phyloP scores from a whole-genome alignment of 2,113 vertebrate species.

The Actenoides lindsayi region DNA sequence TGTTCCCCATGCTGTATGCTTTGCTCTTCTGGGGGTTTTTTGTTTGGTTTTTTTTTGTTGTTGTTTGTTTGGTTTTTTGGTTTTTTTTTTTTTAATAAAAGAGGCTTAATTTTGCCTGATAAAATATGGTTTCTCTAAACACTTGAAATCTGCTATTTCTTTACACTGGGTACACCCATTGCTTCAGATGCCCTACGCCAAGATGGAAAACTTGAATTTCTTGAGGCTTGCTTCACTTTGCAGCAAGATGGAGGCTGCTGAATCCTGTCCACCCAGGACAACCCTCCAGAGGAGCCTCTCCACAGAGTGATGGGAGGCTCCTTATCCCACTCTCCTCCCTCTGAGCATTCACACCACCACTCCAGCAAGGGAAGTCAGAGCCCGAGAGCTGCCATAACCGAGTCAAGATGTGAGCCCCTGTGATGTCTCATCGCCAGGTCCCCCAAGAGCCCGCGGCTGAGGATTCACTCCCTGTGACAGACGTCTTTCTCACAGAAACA shows the following conservation, averaged over 20 bases:
- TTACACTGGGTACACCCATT: background rate
- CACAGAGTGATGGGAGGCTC: background rate
- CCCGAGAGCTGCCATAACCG: accelerated
- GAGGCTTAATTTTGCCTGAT: background rate
- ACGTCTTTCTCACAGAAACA: background rate
- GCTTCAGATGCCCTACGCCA: background rate
- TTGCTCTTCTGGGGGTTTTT: background rate
- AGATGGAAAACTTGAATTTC: background rate
- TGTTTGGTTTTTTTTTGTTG: no score
- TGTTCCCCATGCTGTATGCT: background rate
- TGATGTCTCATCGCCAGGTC: accelerated
- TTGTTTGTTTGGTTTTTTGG: no score
- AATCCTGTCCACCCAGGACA: accelerated
- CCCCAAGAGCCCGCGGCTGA: background rate
- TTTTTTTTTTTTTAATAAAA: background rate
- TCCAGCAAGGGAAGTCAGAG: background rate
- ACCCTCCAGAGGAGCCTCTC: background rate
- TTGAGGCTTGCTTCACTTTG: background rate
- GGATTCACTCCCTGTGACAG: background rate
- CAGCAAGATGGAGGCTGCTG: background rate
- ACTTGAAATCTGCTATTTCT: background rate
- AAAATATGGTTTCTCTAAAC: background rate
- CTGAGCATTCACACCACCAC: background rate
- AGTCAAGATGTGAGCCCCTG: background rate
- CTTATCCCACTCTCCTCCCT: background rate